These are phyloP conservation scores for Lagorchestes hirsutus DNA, from an alignment of 2,797 vertebrate genomes.

Conservation along the genomic window DNA sequence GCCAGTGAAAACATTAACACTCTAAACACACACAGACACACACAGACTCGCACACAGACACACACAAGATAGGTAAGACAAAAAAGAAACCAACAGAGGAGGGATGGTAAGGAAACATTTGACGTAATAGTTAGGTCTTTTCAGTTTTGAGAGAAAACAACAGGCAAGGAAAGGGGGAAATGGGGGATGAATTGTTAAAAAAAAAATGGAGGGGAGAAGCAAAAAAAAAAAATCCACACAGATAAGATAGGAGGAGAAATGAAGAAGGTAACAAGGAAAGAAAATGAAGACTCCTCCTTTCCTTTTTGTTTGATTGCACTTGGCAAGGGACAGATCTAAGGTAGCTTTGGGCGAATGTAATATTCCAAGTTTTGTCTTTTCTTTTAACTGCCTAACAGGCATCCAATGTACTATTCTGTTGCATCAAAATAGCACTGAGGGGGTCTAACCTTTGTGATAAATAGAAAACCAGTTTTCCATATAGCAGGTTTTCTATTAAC, in stretches of 20 bases:
- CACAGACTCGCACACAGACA: not conserved
- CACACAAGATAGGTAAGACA: not conserved
- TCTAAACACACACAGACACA: not conserved
- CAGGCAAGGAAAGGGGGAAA: not conserved
- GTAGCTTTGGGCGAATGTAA: not conserved
- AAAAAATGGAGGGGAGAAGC: not conserved
- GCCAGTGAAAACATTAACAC: not conserved
- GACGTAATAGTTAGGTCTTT: not conserved
- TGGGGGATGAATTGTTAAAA: not conserved
- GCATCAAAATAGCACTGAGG: constrained; percentile 52
- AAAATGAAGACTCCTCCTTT: not conserved
- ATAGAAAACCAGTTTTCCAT: constrained; percentile 70
- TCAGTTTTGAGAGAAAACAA: not conserved
- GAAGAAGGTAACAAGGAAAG: not conserved
- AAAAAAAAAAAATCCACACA: not conserved
- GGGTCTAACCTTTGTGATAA: constrained; percentile 49
- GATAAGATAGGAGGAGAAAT: not conserved
- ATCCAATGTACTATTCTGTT: constrained; percentile 6
- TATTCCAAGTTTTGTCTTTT: constrained; percentile 9
- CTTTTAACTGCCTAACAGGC: constrained; percentile 19
- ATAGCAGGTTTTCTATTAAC: constrained; percentile 59
- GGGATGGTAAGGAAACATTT: not conserved
- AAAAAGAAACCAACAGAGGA: not conserved
- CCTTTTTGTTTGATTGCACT: not conserved
- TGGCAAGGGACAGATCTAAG: not conserved